Percentiles rank a stretch among this genome's conserved stretches.
Evolutionary conservation across 2,888 invertebrate species (phyloP).

Genomic region (Drosophila acutilabella): DNA sequence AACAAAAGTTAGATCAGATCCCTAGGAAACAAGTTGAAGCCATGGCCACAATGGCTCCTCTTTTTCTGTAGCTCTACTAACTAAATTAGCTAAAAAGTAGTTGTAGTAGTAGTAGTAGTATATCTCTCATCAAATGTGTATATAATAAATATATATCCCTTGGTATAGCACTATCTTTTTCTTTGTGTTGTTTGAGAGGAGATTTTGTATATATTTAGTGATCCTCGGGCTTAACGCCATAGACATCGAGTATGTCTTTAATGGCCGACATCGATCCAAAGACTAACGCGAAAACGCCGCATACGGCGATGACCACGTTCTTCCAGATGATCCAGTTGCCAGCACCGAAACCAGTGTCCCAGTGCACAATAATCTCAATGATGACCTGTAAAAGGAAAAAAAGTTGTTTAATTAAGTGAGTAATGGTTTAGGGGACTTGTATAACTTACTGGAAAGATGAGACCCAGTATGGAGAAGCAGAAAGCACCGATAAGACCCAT

Average conservation of each 20-base stretch:
- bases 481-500: conserved; percentile 97
- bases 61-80: conserved; percentile 36
- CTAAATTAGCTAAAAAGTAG: conserved; percentile 46
- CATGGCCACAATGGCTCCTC: conserved; percentile 19
- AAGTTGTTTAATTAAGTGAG: conserved; percentile 59
- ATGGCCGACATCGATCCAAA: conserved; percentile 92
- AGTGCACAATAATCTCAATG: conserved; percentile 94
- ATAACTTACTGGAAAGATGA: conserved; percentile 90
- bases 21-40: conserved; percentile 51
- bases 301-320: conserved; percentile 90
- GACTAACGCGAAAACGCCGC: conserved; percentile 92
- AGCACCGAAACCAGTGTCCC: conserved; percentile 92
- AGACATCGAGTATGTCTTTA: conserved; percentile 86
- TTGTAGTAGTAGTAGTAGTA: conserved; percentile 1
- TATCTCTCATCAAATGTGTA: conserved; percentile 44
- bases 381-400: conserved; percentile 85
- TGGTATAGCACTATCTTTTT: conserved; percentile 59
- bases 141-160: conserved; percentile 71
- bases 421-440: rapidly evolving
- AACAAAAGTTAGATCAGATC: conserved; percentile 81
- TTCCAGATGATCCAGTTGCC: conserved; percentile 91
- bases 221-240: conserved; percentile 45
- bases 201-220: conserved; percentile 43
- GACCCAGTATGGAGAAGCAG: conserved; percentile 95
- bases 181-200: conserved; percentile 24